Evolutionary conservation across 30 jellyfish, hydroid and myxozoan genomes (phyloP), one percentile per base, ranked within the genome.

Genomic region (Aurelia coerulea): DNA sequence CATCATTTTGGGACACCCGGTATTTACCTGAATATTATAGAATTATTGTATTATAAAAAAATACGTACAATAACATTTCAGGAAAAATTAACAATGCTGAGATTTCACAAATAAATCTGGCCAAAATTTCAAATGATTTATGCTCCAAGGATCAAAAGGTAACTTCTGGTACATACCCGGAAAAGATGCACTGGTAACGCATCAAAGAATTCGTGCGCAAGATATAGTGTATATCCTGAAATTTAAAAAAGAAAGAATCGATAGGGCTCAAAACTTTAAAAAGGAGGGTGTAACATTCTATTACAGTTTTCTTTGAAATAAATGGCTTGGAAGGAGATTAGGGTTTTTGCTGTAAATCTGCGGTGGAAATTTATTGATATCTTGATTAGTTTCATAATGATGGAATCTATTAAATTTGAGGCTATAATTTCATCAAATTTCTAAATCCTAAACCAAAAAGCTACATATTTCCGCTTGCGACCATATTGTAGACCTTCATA

Each of bases 171-270:
- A 37, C 16, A 16, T 59, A 92, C 98, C 92, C 66, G 69, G 86
- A 92, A 92, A 31, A 87, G 80, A 63, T 92, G 97, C 2, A 92
- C 92, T 1, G 98, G 98, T 63, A 92, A 69, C 14, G 98, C 98
- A 62, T 92, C 98, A 49, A 92, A 92, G 52, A 92, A 92, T 65
- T 92, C 98, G 63, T 92, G 98, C 0, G 98, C 97, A 33, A 92
- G 56, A 52, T 56, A 77, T n/a, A 92, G 76, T 18, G 97, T 67
- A 58, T 64, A 75, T 9, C 97, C 98, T 92, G 67, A 7, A 81
- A 90, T 39, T 6, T 0, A 65, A 31, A 42, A 74, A 8, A 10
- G 74, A 35, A 77, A 29, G n/a, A 62, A 16, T 51, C 18, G 34
- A 67, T 52, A 1, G 17, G 18, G 13, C 39, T 64, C 6, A 83